phyloP scores from a whole-genome alignment of 2,113 vertebrate genomes.

The Nothobranchius furzeri region DNA sequence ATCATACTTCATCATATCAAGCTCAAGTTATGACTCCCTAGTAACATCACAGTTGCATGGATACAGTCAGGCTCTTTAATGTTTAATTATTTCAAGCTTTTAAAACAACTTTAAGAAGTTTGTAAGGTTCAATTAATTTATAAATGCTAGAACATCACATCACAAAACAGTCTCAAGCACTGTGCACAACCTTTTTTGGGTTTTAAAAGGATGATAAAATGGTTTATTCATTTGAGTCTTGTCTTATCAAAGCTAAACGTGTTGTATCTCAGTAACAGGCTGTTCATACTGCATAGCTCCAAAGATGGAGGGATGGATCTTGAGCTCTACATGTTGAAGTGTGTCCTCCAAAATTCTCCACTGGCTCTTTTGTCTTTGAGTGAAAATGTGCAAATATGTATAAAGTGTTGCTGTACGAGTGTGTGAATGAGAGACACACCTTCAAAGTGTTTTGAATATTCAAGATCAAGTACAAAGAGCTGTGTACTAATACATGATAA shows the following conservation, averaged over 20 bases:
- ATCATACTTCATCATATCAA: not conserved
- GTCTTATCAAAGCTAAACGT: conserved; percentile 18
- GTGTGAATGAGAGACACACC: not conserved
- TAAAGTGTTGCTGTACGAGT: no score
- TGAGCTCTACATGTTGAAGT: no score
- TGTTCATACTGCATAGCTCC: not conserved
- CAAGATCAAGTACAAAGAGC: no score
- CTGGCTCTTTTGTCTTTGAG: no score
- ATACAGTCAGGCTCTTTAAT: not conserved
- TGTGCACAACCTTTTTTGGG: no score
- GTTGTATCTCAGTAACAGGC: not conserved
- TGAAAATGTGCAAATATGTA: no score
- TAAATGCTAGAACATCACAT: not conserved
- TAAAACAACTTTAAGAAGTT: not conserved
- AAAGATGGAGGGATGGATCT: no score
- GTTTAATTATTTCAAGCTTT: not conserved
- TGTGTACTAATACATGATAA: no score
- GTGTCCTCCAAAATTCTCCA: no score
- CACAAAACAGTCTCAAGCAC: no score
- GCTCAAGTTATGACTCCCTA: not conserved
- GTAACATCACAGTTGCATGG: no score
- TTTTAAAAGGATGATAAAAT: not conserved
- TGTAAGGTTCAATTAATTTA: not conserved
- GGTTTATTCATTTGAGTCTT: not conserved
- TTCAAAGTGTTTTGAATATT: not conserved